Percentiles rank a stretch among this genome's conserved stretches.
phyloP scores from a whole-genome alignment of 2,888 invertebrate species.

The Eupithecia dodoneata region DNA sequence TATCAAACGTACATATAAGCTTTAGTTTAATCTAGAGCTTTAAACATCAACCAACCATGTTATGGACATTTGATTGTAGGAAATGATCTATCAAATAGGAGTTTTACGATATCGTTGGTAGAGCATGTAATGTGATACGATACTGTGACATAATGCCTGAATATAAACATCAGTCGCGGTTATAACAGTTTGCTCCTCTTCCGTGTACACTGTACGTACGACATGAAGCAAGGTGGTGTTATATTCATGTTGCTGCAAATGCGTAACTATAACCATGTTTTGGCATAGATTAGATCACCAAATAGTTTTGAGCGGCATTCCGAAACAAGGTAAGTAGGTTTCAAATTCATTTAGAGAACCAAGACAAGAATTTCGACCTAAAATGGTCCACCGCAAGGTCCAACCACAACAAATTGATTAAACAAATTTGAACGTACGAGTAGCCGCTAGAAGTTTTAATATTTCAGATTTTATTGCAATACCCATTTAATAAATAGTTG shows the following conservation, averaged over 20 bases:
- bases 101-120: slow-evolving; percentile 21
- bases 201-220: slow-evolving; percentile 10
- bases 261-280: neutral
- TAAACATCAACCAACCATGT: neutral
- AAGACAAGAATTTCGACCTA: neutral
- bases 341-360: neutral
- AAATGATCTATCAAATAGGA: slow-evolving; percentile 21
- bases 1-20: neutral
- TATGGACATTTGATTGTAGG: slow-evolving; percentile 9
- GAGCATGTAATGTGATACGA: slow-evolving; percentile 23
- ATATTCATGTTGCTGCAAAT: neutral
- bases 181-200: slow-evolving; percentile 18
- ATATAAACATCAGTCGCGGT: slow-evolving; percentile 32
- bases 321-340: neutral
- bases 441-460: neutral
- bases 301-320: neutral
- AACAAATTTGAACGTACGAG: neutral
- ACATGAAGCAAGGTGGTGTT: neutral
- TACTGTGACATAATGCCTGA: slow-evolving; percentile 20
- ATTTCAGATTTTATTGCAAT: neutral
- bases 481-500: neutral
- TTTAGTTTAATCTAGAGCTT: neutral
- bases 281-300: neutral
- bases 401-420: neutral
- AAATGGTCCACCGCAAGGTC: neutral